phyloP scores from a whole-genome alignment of 2,888 invertebrate genomes.

The Callinectes sapidus region DNA sequence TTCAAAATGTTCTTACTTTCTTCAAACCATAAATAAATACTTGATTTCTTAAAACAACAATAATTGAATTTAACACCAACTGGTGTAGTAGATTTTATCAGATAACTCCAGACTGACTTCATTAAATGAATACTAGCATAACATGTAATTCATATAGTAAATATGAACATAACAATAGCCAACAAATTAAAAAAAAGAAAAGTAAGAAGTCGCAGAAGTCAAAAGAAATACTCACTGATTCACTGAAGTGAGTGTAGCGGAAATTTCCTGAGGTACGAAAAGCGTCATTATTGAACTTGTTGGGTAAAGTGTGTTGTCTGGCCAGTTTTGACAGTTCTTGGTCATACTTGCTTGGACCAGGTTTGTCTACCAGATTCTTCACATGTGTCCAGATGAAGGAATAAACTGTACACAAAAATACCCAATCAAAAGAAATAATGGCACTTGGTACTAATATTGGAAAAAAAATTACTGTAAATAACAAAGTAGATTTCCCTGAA shows the following conservation, averaged over 20 bases:
- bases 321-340: conserved; percentile 49
- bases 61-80: no score
- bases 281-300: conserved; percentile 50
- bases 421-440: no score
- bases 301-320: conserved; percentile 40
- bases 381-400: conserved; percentile 63
- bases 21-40: background rate
- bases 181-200: background rate
- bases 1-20: background rate
- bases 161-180: background rate
- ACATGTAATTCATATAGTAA: background rate
- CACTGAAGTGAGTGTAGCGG: conserved; percentile 54
- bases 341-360: conserved; percentile 40
- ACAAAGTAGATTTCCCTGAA: no score
- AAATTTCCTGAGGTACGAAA: conserved; percentile 50
- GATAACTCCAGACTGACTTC: background rate
- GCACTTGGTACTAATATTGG: background rate
- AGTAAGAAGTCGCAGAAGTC: background rate
- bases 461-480: background rate
- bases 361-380: conserved; percentile 49
- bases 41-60: no score
- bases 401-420: conserved; percentile 44
- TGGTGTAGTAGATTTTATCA: no score
- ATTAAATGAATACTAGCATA: background rate
- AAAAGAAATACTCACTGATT: conserved; percentile 35